Evolutionary conservation across 2,113 vertebrate genomes (phyloP).

Genomic region (Callithrix jacchus): DNA sequence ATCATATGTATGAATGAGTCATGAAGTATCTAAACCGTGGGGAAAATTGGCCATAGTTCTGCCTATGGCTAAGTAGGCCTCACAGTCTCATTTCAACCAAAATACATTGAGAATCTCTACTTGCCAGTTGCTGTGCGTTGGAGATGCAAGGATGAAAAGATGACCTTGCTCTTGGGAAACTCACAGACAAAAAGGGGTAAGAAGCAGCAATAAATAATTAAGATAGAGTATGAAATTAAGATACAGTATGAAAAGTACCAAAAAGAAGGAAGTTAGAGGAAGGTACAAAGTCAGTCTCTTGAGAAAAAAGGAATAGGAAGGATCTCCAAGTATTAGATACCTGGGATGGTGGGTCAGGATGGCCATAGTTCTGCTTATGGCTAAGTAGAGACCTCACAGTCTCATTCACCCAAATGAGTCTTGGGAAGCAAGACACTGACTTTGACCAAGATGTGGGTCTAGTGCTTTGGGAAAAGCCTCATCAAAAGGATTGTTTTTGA

Average conservation of each 20-base stretch:
- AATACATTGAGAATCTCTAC: neutral
- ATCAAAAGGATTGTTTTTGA: neutral
- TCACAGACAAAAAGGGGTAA: neutral
- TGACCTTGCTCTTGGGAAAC: neutral
- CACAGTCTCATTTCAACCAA: neutral
- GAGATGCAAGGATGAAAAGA: neutral
- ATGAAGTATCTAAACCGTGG: neutral
- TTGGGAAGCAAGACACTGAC: neutral
- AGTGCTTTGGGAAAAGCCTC: conserved; percentile 16
- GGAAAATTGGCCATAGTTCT: neutral
- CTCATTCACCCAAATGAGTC: too few relatives aligned
- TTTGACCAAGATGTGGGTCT: neutral
- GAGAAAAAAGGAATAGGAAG: too few relatives aligned
- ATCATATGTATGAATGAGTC: neutral
- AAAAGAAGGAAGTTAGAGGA: conserved; percentile 2
- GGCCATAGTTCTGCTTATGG: too few relatives aligned
- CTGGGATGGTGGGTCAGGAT: too few relatives aligned
- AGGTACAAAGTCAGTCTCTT: too few relatives aligned
- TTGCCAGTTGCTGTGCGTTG: neutral
- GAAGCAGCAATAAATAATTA: neutral
- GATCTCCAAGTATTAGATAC: too few relatives aligned
- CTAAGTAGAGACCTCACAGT: too few relatives aligned
- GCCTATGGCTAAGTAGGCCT: neutral
- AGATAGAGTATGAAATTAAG: neutral
- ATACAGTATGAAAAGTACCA: neutral